These are phyloP conservation scores for Semibalanus balanoides DNA, from an alignment of 1,140 invertebrate genomes.

Conservation along the genomic window DNA sequence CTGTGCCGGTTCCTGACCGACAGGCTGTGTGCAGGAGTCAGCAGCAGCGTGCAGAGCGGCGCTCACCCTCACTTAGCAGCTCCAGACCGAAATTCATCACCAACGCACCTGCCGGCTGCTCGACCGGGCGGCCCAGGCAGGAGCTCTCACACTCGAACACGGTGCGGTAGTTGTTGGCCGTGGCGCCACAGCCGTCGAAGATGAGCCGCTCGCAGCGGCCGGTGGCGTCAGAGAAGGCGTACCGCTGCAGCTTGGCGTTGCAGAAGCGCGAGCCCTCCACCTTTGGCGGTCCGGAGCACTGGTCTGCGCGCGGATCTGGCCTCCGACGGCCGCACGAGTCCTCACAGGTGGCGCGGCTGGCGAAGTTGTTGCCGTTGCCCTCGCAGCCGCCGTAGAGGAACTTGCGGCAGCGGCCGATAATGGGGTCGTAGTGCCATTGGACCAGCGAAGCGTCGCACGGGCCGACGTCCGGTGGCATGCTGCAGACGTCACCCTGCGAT, in stretches of 20 bases:
- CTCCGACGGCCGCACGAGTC: constrained; percentile 15
- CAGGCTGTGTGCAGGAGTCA: too few relatives aligned
- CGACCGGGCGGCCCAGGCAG: constrained; percentile 13
- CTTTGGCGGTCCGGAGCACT: background rate
- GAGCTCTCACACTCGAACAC: constrained; percentile 27
- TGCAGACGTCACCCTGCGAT: background rate
- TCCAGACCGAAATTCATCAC: background rate
- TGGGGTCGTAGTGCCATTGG: constrained; percentile 47
- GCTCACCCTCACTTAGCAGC: background rate
- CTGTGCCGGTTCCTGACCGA: too few relatives aligned
- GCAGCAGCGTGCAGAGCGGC: too few relatives aligned
- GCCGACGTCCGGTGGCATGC: constrained; percentile 31
- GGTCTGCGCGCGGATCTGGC: too few relatives aligned
- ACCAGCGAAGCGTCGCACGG: constrained; percentile 47
- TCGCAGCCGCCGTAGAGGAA: constrained; percentile 41
- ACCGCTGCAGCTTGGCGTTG: background rate
- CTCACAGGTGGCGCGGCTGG: constrained; percentile 28
- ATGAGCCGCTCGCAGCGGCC: constrained; percentile 34
- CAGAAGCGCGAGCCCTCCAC: background rate
- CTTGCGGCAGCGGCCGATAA: constrained; percentile 27
- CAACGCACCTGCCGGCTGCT: background rate
- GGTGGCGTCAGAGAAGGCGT: background rate
- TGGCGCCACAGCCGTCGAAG: constrained; percentile 40
- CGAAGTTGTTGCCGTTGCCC: constrained; percentile 41
- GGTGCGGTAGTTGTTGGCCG: constrained; percentile 37